These are phyloP conservation scores for Nothocercus nigrocapillus DNA, from an alignment of 2,113 vertebrate genomes.

Conservation along the genomic window DNA sequence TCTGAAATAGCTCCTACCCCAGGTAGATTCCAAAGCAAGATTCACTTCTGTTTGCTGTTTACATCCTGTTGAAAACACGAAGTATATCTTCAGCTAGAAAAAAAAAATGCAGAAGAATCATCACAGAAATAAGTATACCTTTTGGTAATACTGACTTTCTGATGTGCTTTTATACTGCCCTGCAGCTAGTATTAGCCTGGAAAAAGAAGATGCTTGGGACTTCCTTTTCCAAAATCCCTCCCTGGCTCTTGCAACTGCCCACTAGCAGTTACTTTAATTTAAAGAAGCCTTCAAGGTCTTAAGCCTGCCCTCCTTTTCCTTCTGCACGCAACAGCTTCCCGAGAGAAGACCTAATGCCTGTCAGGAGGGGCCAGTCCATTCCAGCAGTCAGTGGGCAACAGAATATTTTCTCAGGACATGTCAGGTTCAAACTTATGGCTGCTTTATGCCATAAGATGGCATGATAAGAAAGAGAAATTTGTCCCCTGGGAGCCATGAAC, in stretches of 20 bases:
- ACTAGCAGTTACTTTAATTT: neutral
- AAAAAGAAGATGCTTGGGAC: neutral
- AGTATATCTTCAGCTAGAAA: neutral
- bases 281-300: neutral
- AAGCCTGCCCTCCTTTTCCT: neutral
- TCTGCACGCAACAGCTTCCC: neutral
- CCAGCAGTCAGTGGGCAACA: neutral
- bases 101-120: neutral
- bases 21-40: neutral
- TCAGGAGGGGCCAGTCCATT: neutral
- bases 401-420: neutral
- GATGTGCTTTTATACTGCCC: neutral
- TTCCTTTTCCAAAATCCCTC: neutral
- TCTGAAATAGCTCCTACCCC: neutral
- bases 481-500: neutral
- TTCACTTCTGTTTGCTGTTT: neutral
- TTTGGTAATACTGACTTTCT: neutral
- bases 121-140: neutral
- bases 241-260: neutral
- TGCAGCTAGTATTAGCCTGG: neutral
- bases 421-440: neutral
- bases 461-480: neutral
- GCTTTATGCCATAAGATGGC: neutral
- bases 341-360: neutral
- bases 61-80: neutral